Conservation (phyloP, 2,113 vertebrate species). For the Lepidothrix coronata region DNA sequence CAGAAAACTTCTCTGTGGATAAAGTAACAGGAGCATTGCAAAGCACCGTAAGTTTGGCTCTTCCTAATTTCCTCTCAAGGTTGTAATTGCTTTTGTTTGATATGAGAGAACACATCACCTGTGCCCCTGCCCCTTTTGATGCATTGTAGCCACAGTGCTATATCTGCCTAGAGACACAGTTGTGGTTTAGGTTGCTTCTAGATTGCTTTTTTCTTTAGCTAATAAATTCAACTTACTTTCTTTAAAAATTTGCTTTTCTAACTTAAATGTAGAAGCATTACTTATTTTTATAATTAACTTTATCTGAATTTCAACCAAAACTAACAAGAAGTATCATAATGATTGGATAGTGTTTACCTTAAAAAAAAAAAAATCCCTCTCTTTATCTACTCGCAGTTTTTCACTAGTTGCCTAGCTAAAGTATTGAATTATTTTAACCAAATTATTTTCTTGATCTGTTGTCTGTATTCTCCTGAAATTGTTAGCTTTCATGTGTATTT, state of each 20-base stretch:
- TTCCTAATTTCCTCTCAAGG: background rate
- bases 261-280: constrained; percentile 43
- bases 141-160: background rate
- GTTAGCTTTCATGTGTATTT: constrained; percentile 47
- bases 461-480: constrained; percentile 59
- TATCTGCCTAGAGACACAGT: background rate
- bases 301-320: constrained; percentile 70
- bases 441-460: constrained; percentile 70
- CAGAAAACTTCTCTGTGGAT: background rate
- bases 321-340: constrained; percentile 64
- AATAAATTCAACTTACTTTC: constrained; percentile 27
- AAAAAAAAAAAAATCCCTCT: background rate
- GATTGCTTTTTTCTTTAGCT: constrained; percentile 29
- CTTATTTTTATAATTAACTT: constrained; percentile 68
- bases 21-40: background rate
- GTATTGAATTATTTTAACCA: constrained; percentile 61
- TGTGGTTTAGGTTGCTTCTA: background rate
- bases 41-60: background rate
- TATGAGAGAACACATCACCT: background rate
- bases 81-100: background rate
- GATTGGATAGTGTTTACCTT: constrained; percentile 44
- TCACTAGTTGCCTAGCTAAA: constrained; percentile 69
- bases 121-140: background rate
- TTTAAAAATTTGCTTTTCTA: constrained; percentile 43
- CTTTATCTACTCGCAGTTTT: constrained; percentile 65